Evolutionary conservation across 2,888 invertebrate genomes (phyloP).

Genomic region (Coelopa pilipes): DNA sequence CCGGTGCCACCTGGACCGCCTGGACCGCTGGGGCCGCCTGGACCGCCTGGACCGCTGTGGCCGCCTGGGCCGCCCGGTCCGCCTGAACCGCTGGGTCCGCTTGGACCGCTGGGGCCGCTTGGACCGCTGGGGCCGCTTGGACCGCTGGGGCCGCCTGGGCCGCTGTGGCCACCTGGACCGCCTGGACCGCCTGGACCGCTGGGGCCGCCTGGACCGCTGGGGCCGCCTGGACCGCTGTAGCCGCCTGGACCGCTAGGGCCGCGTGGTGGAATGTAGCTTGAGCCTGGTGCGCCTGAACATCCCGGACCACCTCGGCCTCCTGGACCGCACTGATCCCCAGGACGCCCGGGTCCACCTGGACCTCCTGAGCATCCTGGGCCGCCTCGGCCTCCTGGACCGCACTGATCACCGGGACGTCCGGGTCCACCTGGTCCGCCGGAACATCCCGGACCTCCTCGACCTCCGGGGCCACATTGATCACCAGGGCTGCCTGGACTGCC

Average conservation of each 20-base stretch:
- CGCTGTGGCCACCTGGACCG: constrained; percentile 24
- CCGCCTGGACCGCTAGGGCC: too few relatives aligned
- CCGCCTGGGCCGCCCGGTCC: constrained; percentile 23
- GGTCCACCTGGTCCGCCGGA: constrained; percentile 22
- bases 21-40: constrained; percentile 34
- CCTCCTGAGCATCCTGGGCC: constrained; percentile 38
- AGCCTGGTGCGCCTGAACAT: constrained; percentile 38
- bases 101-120: constrained; percentile 34
- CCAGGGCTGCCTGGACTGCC: constrained; percentile 33
- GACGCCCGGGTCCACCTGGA: constrained; percentile 21
- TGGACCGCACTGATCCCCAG: constrained; percentile 14
- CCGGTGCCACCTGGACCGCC: constrained; percentile 36
- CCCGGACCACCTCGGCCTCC: constrained; percentile 26
- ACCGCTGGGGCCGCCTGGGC: constrained; percentile 28
- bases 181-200: constrained; percentile 13
- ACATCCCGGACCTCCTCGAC: not conserved
- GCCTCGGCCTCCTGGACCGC: constrained; percentile 24
- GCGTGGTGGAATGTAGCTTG: too few relatives aligned
- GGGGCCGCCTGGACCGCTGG: constrained; percentile 25
- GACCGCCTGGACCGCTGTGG: constrained; percentile 17
- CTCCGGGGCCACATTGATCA: constrained; percentile 35
- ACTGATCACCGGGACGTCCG: constrained; percentile 23
- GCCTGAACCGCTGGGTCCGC: constrained; percentile 27
- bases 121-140: constrained; percentile 38
- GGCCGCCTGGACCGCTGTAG: not conserved